Evolutionary conservation across 2,113 vertebrate genomes (phyloP), one percentile per base, ranked within the genome.

Genomic region (Speoplatyrhinus poulsoni): DNA sequence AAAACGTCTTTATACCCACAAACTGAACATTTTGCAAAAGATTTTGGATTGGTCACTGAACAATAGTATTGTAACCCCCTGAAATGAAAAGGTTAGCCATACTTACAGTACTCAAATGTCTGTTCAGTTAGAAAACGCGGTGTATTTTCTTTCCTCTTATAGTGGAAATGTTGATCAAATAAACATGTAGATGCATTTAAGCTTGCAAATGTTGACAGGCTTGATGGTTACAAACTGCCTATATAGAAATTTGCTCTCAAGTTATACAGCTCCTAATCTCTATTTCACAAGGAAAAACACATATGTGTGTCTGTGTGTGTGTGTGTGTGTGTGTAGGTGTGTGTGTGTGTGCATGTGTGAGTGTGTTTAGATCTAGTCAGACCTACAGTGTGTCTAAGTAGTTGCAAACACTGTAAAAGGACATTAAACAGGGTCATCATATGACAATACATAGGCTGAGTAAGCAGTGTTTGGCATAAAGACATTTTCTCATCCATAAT

Each of bases 401-500:
- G 36, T 26, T 48, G 62, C 61, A 75, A 67, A 60, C 15, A 61
- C 46, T 73, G 59, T 8, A 12, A 67, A 80, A 80, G 41, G 70
- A 65, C 19, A 72, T 75, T 49, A 71, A 73, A 67, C 50, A 60
- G 52, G 67, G 56, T 57, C 17, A 10, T 61, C 32, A 60, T 46
- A 65, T 33, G 41, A 57, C 63, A 6, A 63, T 63, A 8, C 32
- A 63, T 41, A 41, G 36, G 36, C 5, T 69, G 47, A 13, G 46
- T 15, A 46, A 17, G 48, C 9, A 19, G 11, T 71, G 50, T 61
- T 62, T 57, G 61, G 62, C 52, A 9, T 33, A 68, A 69, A 53
- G 66, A 46, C 57, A 55, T n/a, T 50, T 49, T 15, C 58, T 65
- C 48, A 66, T 67, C 19, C 67, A 19, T 74, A 79, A 81, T 79